Evolutionary conservation across 2,888 invertebrate species (phyloP), one percentile per base, ranked within the genome.

Genomic region (Rhingia rostrata): DNA sequence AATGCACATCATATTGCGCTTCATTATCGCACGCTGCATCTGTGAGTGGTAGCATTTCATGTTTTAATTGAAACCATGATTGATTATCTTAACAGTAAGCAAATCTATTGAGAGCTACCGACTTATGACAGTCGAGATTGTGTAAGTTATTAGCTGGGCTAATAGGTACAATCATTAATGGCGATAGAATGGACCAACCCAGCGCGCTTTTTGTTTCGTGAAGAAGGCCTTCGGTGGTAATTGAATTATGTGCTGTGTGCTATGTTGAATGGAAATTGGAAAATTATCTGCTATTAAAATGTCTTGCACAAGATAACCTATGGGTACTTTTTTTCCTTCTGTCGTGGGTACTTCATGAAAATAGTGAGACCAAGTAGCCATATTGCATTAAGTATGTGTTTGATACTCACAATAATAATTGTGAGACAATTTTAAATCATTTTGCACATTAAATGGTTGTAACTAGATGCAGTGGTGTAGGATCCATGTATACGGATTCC

Each of bases 61-160:
- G 54, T 35, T 53, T 78, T 70, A 64, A 84, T 80, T 64, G 79
- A 74, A 58, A 33, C 9, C 39, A 63, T 78, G 63, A 78, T 78
- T 78, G 61, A 78, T 70, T 63, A 70, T 41, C 67, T 53, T 45
- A 47, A 61, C 37, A 41, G 32, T 14, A 54, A 77, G 43, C 61
- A 35, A 30, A 47, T 56, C 60, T 41, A 53, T 41, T 7, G 47
- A 7, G 43, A 56, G 53, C 53, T 45, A 54, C 56, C 63, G 63
- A 9, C 32, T 45, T 32, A n/a, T 7, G 37, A 41, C 12, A 45
- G 37, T 22, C 22, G 22, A 10, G 49, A 69, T 69, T 69, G 37
- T 45, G 61, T 54, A 61, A 69, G 51, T 37, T 10, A 35, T 10
- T 45, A 37, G 54, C 12, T 58, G 47, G 32, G 58, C 33, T 64